Conservation (phyloP, 35 echinoderm and acorn worm species). For the Amphiura filiformis region DNA sequence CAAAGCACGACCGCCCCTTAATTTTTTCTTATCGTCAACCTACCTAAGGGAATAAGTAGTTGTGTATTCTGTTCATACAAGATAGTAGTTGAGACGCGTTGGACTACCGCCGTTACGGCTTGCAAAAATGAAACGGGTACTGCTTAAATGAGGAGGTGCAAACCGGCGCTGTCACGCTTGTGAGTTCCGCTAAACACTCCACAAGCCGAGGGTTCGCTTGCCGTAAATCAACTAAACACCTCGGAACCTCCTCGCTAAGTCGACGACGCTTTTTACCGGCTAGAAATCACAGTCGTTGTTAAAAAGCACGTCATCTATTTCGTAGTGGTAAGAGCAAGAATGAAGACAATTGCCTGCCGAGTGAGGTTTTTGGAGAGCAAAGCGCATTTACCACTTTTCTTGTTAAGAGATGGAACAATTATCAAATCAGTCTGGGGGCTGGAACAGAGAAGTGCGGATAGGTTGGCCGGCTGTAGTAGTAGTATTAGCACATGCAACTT, state of each 20-base stretch:
- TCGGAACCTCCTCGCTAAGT: background rate
- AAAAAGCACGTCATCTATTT: background rate
- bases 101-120: constrained; percentile 4
- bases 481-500: too few species aligned
- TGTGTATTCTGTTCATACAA: background rate
- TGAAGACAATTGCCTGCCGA: background rate
- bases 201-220: background rate
- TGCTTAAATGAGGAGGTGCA: constrained; percentile 1
- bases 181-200: constrained; percentile 6
- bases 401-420: background rate
- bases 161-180: background rate
- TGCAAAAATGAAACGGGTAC: constrained; percentile 1
- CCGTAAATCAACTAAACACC: background rate
- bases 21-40: background rate
- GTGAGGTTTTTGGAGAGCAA: background rate
- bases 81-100: background rate
- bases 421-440: too few species aligned
- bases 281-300: background rate
- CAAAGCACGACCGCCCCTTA: constrained; percentile 2
- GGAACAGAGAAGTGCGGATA: too few species aligned
- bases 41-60: constrained; percentile 14
- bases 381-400: background rate
- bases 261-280: constrained; percentile 7
- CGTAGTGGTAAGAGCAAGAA: background rate
- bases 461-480: too few species aligned